A percentile compares a stretch with the other conserved stretches of the same genome.
Conservation (phyloP, 2,113 vertebrate species). For the Prinia subflava region DNA sequence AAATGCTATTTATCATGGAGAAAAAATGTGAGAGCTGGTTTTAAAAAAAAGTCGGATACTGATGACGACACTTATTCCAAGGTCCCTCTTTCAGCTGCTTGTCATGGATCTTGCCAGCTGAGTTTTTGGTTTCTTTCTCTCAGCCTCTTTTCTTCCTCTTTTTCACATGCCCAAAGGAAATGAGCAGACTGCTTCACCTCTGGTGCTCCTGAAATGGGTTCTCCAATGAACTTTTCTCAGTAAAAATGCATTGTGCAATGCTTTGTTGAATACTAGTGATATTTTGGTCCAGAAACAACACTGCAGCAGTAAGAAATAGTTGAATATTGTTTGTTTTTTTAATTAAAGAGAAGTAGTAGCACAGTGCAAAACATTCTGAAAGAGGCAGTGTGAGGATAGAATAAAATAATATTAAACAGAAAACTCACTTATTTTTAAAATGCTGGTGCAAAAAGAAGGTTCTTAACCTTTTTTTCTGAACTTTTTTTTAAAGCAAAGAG, state of each 20-base stretch:
- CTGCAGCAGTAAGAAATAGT: neutral
- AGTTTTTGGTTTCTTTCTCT: constrained; percentile 7
- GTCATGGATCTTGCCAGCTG: neutral
- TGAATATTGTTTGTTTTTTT: neutral
- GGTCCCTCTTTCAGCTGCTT: constrained; percentile 18
- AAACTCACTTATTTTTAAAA: neutral
- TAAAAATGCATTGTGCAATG: neutral
- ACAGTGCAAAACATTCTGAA: neutral
- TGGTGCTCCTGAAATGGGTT: neutral
- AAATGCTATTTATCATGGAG: neutral
- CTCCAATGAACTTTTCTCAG: neutral
- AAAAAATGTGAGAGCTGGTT: neutral
- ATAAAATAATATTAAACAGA: neutral
- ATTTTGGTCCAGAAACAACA: neutral
- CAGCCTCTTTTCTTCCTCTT: neutral
- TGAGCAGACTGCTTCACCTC: neutral
- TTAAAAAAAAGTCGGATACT: neutral
- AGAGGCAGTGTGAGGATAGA: neutral
- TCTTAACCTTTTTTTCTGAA: neutral
- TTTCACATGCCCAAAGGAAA: neutral
- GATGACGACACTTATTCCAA: constrained; percentile 2
- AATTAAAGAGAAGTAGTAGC: neutral
- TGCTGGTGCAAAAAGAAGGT: neutral
- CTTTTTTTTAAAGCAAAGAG: neutral
- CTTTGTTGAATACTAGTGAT: neutral